Evolutionary conservation across 2,888 invertebrate species (phyloP).

Genomic region (Pristionchus arcanus): DNA sequence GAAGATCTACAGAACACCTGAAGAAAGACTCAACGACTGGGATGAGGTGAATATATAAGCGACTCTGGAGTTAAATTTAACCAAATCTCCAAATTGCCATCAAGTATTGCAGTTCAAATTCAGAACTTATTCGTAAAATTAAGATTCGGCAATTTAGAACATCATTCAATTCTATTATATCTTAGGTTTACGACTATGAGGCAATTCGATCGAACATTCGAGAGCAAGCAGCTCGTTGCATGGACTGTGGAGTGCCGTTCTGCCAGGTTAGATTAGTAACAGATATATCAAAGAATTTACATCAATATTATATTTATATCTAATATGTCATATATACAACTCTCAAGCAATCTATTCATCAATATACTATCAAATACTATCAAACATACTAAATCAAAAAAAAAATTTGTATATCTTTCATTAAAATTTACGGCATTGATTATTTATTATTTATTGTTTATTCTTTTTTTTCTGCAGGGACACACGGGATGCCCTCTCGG

Average conservation of each 20-base stretch:
- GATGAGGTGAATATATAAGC: slow-evolving; percentile 84
- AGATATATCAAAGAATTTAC: too few species aligned
- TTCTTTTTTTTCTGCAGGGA: slow-evolving; percentile 83
- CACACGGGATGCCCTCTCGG: slow-evolving; percentile 96
- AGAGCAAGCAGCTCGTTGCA: slow-evolving; percentile 94
- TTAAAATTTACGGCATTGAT: background rate
- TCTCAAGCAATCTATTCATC: background rate
- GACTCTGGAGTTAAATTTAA: background rate
- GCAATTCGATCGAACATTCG: slow-evolving; percentile 90
- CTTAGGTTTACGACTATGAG: slow-evolving; percentile 84
- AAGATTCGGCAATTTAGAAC: slow-evolving; percentile 38
- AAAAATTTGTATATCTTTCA: background rate
- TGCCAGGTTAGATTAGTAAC: slow-evolving; percentile 82
- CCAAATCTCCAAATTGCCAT: too few species aligned
- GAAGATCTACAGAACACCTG: slow-evolving; percentile 89
- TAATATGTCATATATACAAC: too few species aligned
- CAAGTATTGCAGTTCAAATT: background rate
- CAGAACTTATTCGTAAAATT: background rate
- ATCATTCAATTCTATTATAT: slow-evolving; percentile 80
- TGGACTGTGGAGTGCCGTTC: slow-evolving; percentile 99
- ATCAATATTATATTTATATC: too few species aligned
- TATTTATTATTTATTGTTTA: background rate
- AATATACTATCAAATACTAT: too few species aligned
- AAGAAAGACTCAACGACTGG: slow-evolving; percentile 93
- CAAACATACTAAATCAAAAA: too few species aligned